Conservation (phyloP, 2,888 invertebrate species). For the Acanthopleura granulata region DNA sequence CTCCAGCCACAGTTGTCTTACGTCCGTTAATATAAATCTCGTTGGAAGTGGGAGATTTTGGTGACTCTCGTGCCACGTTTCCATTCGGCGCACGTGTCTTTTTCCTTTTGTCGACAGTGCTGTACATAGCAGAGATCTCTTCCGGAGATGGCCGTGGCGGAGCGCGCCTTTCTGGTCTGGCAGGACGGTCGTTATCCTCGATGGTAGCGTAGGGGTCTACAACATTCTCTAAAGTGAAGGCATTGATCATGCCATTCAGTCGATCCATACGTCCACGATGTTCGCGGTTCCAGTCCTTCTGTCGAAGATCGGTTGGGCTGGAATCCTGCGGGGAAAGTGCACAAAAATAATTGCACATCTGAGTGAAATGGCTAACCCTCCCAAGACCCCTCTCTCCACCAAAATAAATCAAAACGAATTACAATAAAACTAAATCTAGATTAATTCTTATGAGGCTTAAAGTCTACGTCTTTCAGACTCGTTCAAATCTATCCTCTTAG, state of each 20-base stretch:
- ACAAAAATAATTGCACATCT: not conserved
- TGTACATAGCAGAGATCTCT: conserved; percentile 7
- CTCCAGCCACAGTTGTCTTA: not conserved
- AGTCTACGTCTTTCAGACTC: too few relatives aligned
- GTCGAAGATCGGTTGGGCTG: not conserved
- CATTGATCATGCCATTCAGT: conserved; percentile 8
- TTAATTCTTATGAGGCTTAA: too few relatives aligned
- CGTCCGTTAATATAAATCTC: not conserved
- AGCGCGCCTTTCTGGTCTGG: not conserved
- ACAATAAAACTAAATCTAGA: too few relatives aligned
- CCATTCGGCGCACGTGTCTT: not conserved
- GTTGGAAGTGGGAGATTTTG: not conserved
- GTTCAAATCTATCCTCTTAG: too few relatives aligned
- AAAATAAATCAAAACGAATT: too few relatives aligned
- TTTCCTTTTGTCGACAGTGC: not conserved
- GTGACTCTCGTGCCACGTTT: not conserved
- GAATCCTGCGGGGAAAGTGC: not conserved
- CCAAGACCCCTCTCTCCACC: too few relatives aligned
- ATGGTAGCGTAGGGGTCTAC: not conserved
- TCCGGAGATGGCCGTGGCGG: not conserved
- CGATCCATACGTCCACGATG: not conserved
- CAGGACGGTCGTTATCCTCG: not conserved
- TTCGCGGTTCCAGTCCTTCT: conserved; percentile 9
- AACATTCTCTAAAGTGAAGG: not conserved
- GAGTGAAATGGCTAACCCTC: too few relatives aligned